Base-by-base conservation (phyloP, 1,140 invertebrate species). In the Sogatella furcifera region DNA sequence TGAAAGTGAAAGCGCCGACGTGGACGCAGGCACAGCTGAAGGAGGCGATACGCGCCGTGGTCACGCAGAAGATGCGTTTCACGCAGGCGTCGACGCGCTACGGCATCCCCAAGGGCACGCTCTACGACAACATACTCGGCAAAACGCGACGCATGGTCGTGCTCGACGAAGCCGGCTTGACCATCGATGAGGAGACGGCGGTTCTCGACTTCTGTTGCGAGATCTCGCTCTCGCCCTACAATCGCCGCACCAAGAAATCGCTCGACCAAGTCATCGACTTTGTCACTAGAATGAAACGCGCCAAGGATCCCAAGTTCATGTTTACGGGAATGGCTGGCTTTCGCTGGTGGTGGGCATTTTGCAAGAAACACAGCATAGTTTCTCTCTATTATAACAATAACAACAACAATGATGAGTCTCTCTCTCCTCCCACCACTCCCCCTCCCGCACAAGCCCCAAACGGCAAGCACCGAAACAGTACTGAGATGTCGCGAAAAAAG, bases 331-430 rank as follows among this genome's bases (percentile, higher is more conserved):
- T 86, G 8, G 80, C 80, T 8, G 85, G 85, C 2, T 88, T 86
- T 66, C 72, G 84, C 17, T 88, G 86, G 86, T 88, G 86, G 86
- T 88, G 85, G 85, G 85, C 85, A 0, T 88, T 88, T 67, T 87
- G 85, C 74, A 87, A 87, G 69, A 87, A 88, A 67, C 83, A 88
- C 72, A 84, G 82, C 49, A 85, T 88, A 57, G 84, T 86, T 17
- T 83, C 81, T 4, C 69, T 84, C 21, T 81, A 81, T 66, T 82
- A 80, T 65, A 80, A 81, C 11, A 19, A 17, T 9, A 52, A 42
- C 49, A 56, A 52, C 31, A 57, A 62, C 17, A 62, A 62, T 42
- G 28, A 62, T 34, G 28, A 28, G 34, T 9, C 34, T 1, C 9
- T 10, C 3, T 38, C 9, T 5, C 9, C 34, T 11, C 34, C 34